These are phyloP conservation scores for Hirundichthys speculiger DNA, from an alignment of 2,113 vertebrate genomes.

Conservation along the genomic window DNA sequence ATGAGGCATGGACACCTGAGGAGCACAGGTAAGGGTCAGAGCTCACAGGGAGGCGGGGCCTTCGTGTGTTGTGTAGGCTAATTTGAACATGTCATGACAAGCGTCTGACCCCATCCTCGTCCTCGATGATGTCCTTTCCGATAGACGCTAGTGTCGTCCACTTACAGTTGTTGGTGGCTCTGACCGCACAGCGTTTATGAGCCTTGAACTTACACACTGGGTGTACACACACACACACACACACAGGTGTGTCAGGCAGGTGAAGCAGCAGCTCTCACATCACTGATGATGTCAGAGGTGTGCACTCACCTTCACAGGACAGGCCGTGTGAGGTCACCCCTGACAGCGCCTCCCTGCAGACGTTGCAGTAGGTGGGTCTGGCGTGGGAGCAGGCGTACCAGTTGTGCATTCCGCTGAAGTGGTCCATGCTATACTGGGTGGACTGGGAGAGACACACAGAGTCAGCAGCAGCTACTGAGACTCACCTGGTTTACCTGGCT, in stretches of 20 bases:
- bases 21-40: constrained; percentile 1
- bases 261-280: background rate
- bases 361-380: constrained; percentile 95
- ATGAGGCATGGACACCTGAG: constrained; percentile 95
- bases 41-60: background rate
- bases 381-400: constrained; percentile 98
- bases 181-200: constrained; percentile 94
- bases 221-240: background rate
- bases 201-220: constrained; percentile 98
- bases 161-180: constrained; percentile 97
- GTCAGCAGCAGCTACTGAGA: constrained; percentile 8
- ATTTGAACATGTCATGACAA: background rate
- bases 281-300: background rate
- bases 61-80: background rate
- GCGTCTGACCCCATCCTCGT: constrained; percentile 93
- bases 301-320: constrained; percentile 91
- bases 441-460: constrained; percentile 80
- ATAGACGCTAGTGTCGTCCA: constrained; percentile 98
- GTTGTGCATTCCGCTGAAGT: constrained; percentile 98
- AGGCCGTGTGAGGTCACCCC: constrained; percentile 96
- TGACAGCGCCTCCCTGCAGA: constrained; percentile 92
- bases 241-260: background rate
- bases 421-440: constrained; percentile 98
- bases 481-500: accelerated
- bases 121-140: constrained; percentile 96